Evolutionary conservation across 2,797 vertebrate species (phyloP).

Genomic region (Varecia variegata): DNA sequence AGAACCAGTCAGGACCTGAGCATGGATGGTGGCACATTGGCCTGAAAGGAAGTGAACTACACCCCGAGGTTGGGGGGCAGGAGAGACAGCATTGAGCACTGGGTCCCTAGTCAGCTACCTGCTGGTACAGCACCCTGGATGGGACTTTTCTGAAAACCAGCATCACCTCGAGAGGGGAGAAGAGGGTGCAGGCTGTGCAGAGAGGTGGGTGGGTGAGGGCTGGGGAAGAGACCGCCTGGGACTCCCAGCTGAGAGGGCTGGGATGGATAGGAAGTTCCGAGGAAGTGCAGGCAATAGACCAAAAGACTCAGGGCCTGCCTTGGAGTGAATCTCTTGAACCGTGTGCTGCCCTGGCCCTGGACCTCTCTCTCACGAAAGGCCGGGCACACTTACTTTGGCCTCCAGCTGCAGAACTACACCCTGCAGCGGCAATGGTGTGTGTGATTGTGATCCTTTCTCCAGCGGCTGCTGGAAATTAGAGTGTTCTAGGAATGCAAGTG

Average conservation of each 20-base stretch:
- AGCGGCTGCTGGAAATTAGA: rapidly evolving
- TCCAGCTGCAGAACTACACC: neutral
- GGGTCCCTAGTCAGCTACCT: rapidly evolving
- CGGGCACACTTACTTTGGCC: rapidly evolving
- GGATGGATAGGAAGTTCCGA: neutral
- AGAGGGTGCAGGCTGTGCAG: neutral
- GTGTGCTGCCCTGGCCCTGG: rapidly evolving
- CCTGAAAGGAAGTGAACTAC: neutral
- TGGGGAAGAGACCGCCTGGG: neutral
- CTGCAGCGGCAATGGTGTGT: rapidly evolving
- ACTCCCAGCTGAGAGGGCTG: rapidly evolving
- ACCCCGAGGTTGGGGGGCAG: too few species aligned
- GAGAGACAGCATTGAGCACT: too few species aligned
- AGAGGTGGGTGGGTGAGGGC: neutral
- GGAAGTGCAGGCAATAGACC: neutral
- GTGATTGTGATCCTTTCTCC: neutral
- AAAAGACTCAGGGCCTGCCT: neutral
- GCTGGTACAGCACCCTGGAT: rapidly evolving
- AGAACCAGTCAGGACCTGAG: neutral
- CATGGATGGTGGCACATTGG: neutral
- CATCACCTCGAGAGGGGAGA: neutral
- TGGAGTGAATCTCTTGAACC: neutral
- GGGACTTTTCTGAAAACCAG: neutral
- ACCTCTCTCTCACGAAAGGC: neutral
- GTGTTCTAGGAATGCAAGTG: neutral